Conservation (phyloP, 2,888 invertebrate species). For the Monopis laevigella region DNA sequence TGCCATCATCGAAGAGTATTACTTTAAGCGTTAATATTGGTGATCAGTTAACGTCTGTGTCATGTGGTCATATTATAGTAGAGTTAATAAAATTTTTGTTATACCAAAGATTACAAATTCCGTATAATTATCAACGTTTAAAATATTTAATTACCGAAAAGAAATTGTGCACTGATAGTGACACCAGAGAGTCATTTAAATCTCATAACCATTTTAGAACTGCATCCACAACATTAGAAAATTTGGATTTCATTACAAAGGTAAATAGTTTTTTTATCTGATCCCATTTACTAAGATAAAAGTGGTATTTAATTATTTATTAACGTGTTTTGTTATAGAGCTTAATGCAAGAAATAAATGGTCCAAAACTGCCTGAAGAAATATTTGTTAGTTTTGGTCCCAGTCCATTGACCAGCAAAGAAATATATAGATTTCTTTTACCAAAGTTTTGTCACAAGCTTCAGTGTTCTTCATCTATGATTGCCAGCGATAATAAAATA, state of each 20-base stretch:
- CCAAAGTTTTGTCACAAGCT: conserved; percentile 45
- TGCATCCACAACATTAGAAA: conserved; percentile 48
- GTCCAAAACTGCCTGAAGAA: conserved; percentile 46
- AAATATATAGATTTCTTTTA: conserved; percentile 47
- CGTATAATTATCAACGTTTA: conserved; percentile 57
- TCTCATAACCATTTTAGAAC: conserved; percentile 50
- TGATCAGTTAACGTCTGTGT: conserved; percentile 62
- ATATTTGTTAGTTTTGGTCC: conserved; percentile 49
- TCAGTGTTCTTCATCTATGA: conserved; percentile 45
- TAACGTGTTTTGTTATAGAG: conserved; percentile 32
- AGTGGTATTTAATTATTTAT: neutral
- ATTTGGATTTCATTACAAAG: conserved; percentile 53
- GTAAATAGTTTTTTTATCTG: conserved; percentile 28
- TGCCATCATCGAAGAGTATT: conserved; percentile 21
- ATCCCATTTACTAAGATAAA: too few species aligned
- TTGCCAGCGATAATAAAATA: conserved; percentile 51
- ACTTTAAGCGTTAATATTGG: conserved; percentile 47
- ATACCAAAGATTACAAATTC: conserved; percentile 67
- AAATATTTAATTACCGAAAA: conserved; percentile 51
- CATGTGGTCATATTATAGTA: conserved; percentile 64
- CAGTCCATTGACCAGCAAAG: conserved; percentile 47
- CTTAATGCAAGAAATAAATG: conserved; percentile 45
- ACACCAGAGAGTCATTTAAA: conserved; percentile 39
- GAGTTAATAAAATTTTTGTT: conserved; percentile 66
- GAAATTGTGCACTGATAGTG: conserved; percentile 29